Conservation (phyloP, 2,888 invertebrate genomes). For the Torymus auratus region DNA sequence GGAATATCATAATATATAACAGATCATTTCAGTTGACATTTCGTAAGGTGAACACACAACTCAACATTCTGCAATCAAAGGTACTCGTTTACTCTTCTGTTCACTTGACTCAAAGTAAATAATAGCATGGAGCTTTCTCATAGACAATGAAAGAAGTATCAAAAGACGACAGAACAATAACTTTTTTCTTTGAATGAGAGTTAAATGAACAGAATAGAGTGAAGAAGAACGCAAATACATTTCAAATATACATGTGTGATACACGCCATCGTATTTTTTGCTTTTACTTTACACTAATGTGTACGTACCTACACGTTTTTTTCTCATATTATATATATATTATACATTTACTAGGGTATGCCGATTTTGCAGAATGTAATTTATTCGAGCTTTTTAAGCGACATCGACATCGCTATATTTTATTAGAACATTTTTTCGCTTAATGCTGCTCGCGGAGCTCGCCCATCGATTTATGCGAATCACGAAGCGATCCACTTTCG, state of each 20-base stretch:
- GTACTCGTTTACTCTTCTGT: conserved; percentile 55
- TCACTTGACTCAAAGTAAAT: conserved; percentile 20
- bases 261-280: conserved; percentile 60
- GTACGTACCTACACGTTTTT: conserved; percentile 49
- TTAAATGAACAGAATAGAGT: conserved; percentile 56
- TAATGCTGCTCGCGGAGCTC: conserved; percentile 63
- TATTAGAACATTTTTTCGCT: conserved; percentile 65
- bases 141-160: background rate
- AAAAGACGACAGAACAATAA: background rate
- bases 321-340: conserved; percentile 23
- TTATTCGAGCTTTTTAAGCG: conserved; percentile 69
- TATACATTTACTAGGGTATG: conserved; percentile 56
- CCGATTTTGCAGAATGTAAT: conserved; percentile 72
- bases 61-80: conserved; percentile 64
- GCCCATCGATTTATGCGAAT: conserved; percentile 59
- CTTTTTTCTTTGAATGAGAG: conserved; percentile 15
- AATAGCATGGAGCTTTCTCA: background rate
- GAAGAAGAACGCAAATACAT: conserved; percentile 39
- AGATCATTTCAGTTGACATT: conserved; percentile 43
- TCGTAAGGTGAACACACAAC: conserved; percentile 58
- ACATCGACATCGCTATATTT: conserved; percentile 69
- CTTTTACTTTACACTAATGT: conserved; percentile 49
- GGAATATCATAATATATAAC: no score
- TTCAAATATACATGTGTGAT: conserved; percentile 44
- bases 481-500: conserved; percentile 15